Evolutionary conservation across 2,113 vertebrate genomes (phyloP), one percentile per base, ranked within the genome.

Genomic region (Erythrocercus mccallii): DNA sequence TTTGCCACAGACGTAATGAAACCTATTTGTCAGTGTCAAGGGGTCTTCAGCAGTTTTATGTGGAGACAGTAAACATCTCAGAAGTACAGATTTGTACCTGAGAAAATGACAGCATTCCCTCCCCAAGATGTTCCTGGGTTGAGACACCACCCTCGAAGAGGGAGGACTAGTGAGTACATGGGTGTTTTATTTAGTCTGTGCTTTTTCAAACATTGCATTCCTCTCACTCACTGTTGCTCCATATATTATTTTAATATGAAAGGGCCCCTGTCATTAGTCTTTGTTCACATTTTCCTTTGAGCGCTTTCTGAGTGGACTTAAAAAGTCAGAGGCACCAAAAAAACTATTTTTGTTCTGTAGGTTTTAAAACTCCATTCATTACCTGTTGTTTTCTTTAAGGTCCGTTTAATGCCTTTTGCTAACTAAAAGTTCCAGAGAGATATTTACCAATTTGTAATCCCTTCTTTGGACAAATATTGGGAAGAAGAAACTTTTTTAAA

Each of bases 231-330:
- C 72, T 81, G 44, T 96, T 96, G 93, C 96, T 96, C 92, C 94
- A 92, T 96, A 90, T 94, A 91, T 97, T 97, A 97, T 97, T 98
- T 97, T 98, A 95, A 97, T 97, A 96, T 94, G 95, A 97, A 98
- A 97, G 86, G 90, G 95, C 92, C 91, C 92, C 95, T 97, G 97
- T 97, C 96, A 97, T 97, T 97, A 97, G 97, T 92, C 97, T 98
- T 96, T 64, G 94, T 96, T 94, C 96, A 94, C 93, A 90, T 96
- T 97, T 95, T 94, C 92, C 96, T 97, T 97, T 97, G 90, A 96
- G 96, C 69, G 7, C 50, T 97, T 97, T 98, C 88, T 94, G 86
- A 95, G 84, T 6, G 5, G 60, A 88, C 87, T 94, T 73, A 81
- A 94, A 86, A 97, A 93, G 91, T 92, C 19, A 17, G 92, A 97